These are phyloP conservation scores for Drosophila teissieri DNA, from an alignment of 1,140 invertebrate genomes.

Conservation along the genomic window DNA sequence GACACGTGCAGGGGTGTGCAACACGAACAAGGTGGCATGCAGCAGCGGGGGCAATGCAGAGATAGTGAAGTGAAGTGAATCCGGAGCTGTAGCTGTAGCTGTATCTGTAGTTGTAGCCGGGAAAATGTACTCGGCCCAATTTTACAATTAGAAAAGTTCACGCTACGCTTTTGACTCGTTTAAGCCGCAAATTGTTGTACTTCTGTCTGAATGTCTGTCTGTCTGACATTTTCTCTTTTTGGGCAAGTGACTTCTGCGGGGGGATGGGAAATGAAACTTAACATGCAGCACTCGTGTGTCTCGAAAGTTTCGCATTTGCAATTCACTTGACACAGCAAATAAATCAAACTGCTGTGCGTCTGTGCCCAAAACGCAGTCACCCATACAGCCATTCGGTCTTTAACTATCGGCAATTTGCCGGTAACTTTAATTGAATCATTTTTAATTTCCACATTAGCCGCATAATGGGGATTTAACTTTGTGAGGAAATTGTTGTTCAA, in stretches of 20 bases:
- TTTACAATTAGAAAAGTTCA: conserved; percentile 62
- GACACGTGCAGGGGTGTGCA: conserved; percentile 31
- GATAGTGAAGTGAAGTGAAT: background rate
- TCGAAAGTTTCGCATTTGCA: conserved; percentile 59
- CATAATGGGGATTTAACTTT: background rate
- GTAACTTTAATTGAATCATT: no score
- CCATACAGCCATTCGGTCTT: conserved; percentile 18
- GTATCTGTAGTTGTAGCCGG: background rate
- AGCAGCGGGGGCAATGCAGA: background rate
- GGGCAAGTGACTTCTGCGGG: conserved; percentile 5
- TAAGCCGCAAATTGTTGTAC: conserved; percentile 40
- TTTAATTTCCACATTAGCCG: no score
- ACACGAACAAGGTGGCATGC: background rate
- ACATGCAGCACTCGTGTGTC: conserved; percentile 52
- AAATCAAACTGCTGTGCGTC: conserved; percentile 34
- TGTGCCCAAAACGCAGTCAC: conserved; percentile 28
- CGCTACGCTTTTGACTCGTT: conserved; percentile 36
- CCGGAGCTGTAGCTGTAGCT: no score
- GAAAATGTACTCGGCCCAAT: conserved; percentile 36
- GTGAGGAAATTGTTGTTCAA: background rate
- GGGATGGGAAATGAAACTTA: conserved; percentile 21
- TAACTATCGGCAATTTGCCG: background rate
- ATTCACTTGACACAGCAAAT: conserved; percentile 53
- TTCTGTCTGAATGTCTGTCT: background rate
- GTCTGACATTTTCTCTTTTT: background rate